These are phyloP conservation scores for Nomada fucata DNA, from an alignment of 2,888 invertebrate genomes.

Conservation along the genomic window DNA sequence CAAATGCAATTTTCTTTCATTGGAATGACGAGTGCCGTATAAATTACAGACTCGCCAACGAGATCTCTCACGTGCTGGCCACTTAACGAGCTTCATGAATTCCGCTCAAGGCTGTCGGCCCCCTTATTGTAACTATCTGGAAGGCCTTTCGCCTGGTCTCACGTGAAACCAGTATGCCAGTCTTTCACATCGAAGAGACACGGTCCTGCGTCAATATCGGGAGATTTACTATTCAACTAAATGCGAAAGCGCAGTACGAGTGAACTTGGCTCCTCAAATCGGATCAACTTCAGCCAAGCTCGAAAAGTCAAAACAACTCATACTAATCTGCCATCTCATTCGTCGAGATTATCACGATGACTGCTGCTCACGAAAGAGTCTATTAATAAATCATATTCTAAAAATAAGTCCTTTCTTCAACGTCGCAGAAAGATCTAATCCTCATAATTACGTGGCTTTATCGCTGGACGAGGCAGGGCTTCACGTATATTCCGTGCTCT, in stretches of 20 bases:
- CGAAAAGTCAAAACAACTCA: background rate
- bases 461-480: slow-evolving; percentile 18
- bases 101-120: slow-evolving; percentile 57
- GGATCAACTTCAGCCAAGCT: background rate
- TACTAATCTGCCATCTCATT: slow-evolving; percentile 5
- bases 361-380: slow-evolving; percentile 7
- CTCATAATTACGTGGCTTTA: slow-evolving; percentile 28
- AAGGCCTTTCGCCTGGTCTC: slow-evolving; percentile 50
- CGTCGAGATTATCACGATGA: slow-evolving; percentile 21
- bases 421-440: slow-evolving; percentile 30
- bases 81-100: slow-evolving; percentile 52
- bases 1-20: background rate
- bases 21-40: slow-evolving; percentile 44
- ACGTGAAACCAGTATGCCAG: background rate
- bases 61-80: slow-evolving; percentile 48
- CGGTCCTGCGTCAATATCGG: background rate
- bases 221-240: background rate
- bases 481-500: slow-evolving; percentile 35
- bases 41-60: slow-evolving; percentile 40
- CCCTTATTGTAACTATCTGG: slow-evolving; percentile 49
- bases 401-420: slow-evolving; percentile 28
- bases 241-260: background rate
- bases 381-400: slow-evolving; percentile 23
- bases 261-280: background rate
- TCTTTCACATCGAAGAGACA: background rate